Evolutionary conservation across 2,797 vertebrate genomes (phyloP).

Genomic region (Sebastolobus altivelis): DNA sequence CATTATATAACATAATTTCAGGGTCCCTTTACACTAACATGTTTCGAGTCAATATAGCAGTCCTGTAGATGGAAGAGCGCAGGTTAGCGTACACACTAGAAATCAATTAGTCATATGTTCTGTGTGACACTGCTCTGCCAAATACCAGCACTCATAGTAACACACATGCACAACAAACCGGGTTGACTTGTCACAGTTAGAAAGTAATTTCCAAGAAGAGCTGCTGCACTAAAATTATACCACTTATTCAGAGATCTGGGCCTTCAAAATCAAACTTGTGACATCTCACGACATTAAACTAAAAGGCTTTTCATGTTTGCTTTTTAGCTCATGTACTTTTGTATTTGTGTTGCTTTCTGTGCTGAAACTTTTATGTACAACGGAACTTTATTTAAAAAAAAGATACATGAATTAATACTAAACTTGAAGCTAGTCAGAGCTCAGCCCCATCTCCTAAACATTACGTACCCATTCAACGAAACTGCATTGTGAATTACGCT

Average conservation of each 20-base stretch:
- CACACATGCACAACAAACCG: constrained; percentile 45
- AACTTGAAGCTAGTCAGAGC: too few species aligned
- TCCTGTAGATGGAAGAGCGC: constrained; percentile 16
- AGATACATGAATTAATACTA: too few species aligned
- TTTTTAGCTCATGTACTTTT: not conserved
- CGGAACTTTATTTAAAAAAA: too few species aligned
- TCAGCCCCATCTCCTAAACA: too few species aligned
- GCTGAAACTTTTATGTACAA: too few species aligned
- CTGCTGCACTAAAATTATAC: not conserved
- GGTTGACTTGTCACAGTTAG: not conserved
- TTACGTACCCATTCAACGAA: too few species aligned
- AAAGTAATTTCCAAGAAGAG: constrained; percentile 42
- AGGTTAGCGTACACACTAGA: constrained; percentile 52
- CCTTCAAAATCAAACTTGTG: not conserved
- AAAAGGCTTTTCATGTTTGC: not conserved
- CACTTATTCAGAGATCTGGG: not conserved
- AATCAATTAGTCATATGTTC: constrained; percentile 49
- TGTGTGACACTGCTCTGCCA: constrained; percentile 51
- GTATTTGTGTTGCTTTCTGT: too few species aligned
- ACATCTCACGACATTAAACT: not conserved
- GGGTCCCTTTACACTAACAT: not conserved
- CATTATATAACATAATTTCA: constrained; percentile 30
- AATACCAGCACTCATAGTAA: constrained; percentile 64
- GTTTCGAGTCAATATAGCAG: constrained; percentile 27
- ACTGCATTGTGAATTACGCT: too few species aligned